Conservation (phyloP, 2,797 vertebrate genomes). For the Oreochromis mossambicus region DNA sequence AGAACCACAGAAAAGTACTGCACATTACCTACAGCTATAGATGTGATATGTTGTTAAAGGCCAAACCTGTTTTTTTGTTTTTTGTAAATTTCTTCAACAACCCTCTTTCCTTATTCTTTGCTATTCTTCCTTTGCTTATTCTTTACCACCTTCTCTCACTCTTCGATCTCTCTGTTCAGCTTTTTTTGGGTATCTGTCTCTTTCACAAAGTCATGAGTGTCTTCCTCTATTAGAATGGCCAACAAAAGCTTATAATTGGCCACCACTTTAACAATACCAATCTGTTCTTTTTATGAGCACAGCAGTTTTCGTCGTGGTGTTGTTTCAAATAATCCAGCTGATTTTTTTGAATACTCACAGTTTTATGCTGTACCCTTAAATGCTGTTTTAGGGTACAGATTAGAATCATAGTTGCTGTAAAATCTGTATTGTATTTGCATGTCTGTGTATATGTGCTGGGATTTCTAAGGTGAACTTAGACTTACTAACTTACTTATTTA, state of each 20-base stretch:
- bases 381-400: accelerated
- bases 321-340: not conserved
- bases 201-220: not conserved
- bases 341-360: not conserved
- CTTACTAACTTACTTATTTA: accelerated
- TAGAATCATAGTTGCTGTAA: accelerated
- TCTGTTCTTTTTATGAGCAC: accelerated
- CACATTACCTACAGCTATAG: accelerated
- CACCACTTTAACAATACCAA: not conserved
- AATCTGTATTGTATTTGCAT: not conserved
- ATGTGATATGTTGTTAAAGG: accelerated
- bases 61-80: accelerated
- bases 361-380: not conserved
- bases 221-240: not conserved
- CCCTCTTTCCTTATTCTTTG: accelerated
- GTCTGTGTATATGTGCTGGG: not conserved
- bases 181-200: not conserved
- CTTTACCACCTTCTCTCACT: accelerated
- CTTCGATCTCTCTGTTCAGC: not conserved
- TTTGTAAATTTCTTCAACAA: not conserved
- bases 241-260: accelerated
- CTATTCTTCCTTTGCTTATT: not conserved
- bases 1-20: not conserved
- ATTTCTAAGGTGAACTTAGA: not conserved
- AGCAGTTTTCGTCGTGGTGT: accelerated